Evolutionary conservation across 1,140 invertebrate species (phyloP).

Genomic region (Dendroctonus valens): DNA sequence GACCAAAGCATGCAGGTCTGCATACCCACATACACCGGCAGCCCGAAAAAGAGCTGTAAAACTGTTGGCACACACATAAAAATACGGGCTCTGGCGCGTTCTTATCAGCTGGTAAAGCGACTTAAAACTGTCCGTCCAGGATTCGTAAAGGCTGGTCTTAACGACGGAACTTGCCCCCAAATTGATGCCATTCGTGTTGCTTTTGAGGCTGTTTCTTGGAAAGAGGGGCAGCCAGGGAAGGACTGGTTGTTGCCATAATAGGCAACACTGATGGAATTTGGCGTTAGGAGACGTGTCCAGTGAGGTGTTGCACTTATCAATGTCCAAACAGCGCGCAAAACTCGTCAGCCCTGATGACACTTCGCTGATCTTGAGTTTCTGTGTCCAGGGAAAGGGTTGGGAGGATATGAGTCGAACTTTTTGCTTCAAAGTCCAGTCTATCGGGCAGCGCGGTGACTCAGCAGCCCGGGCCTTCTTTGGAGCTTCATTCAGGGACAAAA

Average conservation of each 20-base stretch:
- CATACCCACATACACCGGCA: slow-evolving; percentile 73
- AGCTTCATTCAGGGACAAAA: slow-evolving; percentile 49
- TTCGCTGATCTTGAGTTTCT: slow-evolving; percentile 80
- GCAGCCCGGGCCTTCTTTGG: slow-evolving; percentile 26
- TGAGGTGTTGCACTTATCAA: slow-evolving; percentile 56
- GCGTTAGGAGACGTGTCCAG: slow-evolving; percentile 81
- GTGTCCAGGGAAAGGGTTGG: slow-evolving; percentile 78
- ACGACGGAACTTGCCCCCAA: slow-evolving; percentile 56
- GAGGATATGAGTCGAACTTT: slow-evolving; percentile 79
- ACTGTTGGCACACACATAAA: slow-evolving; percentile 87
- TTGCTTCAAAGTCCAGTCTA: slow-evolving; percentile 88
- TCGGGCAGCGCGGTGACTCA: slow-evolving; percentile 57
- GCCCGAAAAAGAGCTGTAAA: slow-evolving; percentile 89
- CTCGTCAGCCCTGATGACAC: slow-evolving; percentile 85
- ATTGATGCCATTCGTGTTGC: slow-evolving; percentile 48
- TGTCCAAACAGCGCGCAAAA: slow-evolving; percentile 76
- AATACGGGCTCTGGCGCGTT: slow-evolving; percentile 88
- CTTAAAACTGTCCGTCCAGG: slow-evolving; percentile 83
- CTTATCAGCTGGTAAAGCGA: slow-evolving; percentile 78
- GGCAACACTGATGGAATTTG: slow-evolving; percentile 79
- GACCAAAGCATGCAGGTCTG: slow-evolving; percentile 76
- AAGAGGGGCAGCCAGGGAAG: slow-evolving; percentile 84
- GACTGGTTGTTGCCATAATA: slow-evolving; percentile 88
- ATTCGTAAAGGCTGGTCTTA: slow-evolving; percentile 63
- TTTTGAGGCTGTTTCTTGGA: slow-evolving; percentile 65